Evolutionary conservation across 1,140 invertebrate genomes (phyloP).

Genomic region (Penaeus vannamei): DNA sequence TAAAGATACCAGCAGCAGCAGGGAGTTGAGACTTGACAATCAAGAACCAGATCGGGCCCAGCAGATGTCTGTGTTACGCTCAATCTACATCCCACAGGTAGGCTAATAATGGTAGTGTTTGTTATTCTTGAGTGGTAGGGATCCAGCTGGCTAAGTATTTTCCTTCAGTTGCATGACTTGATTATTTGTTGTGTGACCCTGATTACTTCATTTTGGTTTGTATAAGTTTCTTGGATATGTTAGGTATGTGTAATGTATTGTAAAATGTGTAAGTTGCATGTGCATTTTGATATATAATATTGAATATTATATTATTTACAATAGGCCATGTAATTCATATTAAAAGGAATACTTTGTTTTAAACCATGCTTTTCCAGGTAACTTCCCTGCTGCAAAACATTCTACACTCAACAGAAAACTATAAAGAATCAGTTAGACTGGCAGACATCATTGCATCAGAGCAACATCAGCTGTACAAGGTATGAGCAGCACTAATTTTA

Average conservation of each 20-base stretch:
- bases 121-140: too few relatives aligned
- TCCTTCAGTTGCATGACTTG: too few relatives aligned
- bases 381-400: constrained; percentile 85
- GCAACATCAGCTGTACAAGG: constrained; percentile 83
- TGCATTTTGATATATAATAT: too few relatives aligned
- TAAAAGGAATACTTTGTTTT: not conserved
- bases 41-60: constrained; percentile 74
- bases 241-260: too few relatives aligned
- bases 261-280: too few relatives aligned
- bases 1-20: constrained; percentile 70
- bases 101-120: not conserved
- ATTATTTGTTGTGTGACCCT: too few relatives aligned
- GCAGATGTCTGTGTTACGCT: constrained; percentile 83
- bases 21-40: constrained; percentile 40
- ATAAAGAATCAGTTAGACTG: constrained; percentile 84
- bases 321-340: not conserved
- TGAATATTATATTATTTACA: too few relatives aligned
- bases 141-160: too few relatives aligned
- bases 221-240: too few relatives aligned
- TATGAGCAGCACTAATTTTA: constrained; percentile 66
- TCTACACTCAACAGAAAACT: constrained; percentile 82
- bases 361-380: constrained; percentile 74
- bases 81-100: constrained; percentile 85
- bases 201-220: too few relatives aligned
- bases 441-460: constrained; percentile 86